Evolutionary conservation across 2,888 invertebrate genomes (phyloP), one percentile per base, ranked within the genome.

Genomic region (Limnephilus auricula): DNA sequence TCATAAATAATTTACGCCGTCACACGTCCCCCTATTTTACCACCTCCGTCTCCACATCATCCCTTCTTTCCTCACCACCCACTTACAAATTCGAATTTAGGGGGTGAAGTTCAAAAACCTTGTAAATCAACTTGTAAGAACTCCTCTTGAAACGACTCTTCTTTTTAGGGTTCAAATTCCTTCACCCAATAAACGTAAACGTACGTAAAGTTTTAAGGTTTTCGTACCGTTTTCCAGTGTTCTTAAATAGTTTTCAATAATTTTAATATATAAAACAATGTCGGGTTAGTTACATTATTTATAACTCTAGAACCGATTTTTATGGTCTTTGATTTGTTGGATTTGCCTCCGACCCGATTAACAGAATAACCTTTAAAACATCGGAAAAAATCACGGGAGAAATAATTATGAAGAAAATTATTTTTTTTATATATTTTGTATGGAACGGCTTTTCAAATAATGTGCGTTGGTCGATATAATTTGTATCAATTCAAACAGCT

Each of bases 1-100:
- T 82, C 89, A 89, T 89, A 89, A 89, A 89, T 89, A 89, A 89
- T 89, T 89, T 89, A 89, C 80, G 45, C 18, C 80, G 89, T 80
- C 79, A 89, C 40, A 79, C 83, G 89, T 45, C 82, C 31, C 65
- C 65, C 65, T 65, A 65, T 25, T 65, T 65, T 65, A 9, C 25
- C 65, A 2, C 10, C 78, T n/a, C 65, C 87, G 25, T 13, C n/a
- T 32, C 15, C 65, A 87, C 31, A 87, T 18, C 79, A 40, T 13
- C 85, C 40, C 37, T 40, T 15, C 85, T n/a, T 25, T 40, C 45
- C 85, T 15, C 85, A 15, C 30, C 18, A 84, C 84, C 84, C 10
- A 32, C 82, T 37, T 18, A 5, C 82, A 15, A 32, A 82, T 32
- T 34, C 82, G 82, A 32, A 34, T 32, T 25, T 65, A 25, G 18